These are phyloP conservation scores for Atrichornis clamosus DNA, from an alignment of 2,113 vertebrate species.

Conservation along the genomic window DNA sequence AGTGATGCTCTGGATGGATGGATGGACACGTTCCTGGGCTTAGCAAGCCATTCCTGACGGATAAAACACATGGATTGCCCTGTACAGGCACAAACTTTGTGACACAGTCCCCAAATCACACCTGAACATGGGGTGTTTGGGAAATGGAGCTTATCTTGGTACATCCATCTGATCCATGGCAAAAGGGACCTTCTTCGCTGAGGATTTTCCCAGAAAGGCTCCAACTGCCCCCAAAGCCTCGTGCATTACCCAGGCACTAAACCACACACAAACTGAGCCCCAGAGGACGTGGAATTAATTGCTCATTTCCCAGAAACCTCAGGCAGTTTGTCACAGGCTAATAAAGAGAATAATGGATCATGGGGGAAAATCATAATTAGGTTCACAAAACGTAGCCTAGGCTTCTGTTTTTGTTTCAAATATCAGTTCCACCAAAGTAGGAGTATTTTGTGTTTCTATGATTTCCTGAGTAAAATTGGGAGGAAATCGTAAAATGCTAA, in stretches of 20 bases:
- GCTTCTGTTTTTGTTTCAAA: constrained; percentile 24
- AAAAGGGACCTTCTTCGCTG: not conserved
- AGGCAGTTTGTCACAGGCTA: not conserved
- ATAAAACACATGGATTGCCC: not conserved
- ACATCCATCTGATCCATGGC: accelerated
- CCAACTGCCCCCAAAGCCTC: not conserved
- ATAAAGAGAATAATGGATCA: constrained; percentile 14
- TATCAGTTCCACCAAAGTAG: not conserved
- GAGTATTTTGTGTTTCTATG: not conserved
- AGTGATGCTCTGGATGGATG: not conserved
- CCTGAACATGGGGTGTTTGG: accelerated
- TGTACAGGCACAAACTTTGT: not conserved
- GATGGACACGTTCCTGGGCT: not conserved
- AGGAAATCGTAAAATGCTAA: constrained; percentile 2
- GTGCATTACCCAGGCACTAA: not conserved
- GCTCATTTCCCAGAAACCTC: constrained; percentile 4
- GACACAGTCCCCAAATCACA: not conserved
- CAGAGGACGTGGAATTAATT: not conserved
- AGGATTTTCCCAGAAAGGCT: not conserved
- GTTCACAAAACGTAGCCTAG: not conserved
- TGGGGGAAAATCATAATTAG: constrained; percentile 15
- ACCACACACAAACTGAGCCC: not conserved
- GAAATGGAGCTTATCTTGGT: not conserved
- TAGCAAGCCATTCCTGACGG: not conserved
- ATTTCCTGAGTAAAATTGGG: constrained; percentile 1